Evolutionary conservation across 2,113 vertebrate species (phyloP), one percentile per base, ranked within the genome.

Genomic region (Protomyctophum bolini): DNA sequence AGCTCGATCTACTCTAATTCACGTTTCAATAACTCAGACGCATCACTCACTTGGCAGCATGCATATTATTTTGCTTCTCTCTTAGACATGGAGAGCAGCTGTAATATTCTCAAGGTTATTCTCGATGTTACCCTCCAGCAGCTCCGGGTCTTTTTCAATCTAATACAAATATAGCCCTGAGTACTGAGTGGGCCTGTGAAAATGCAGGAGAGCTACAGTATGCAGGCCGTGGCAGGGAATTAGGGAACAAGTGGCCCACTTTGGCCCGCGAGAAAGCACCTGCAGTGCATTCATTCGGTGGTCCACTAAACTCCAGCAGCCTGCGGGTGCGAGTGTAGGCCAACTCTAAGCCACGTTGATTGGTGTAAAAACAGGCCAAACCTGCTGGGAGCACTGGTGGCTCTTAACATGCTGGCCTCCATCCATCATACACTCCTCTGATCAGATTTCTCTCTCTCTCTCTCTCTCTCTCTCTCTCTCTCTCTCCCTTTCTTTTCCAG

Each of bases 221-320:
- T 21, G 21, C 21, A 51, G 60, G 33, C 63, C 5, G 57, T 15
- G 47, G 66, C 3, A 66, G 66, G 70, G 76, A 78, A 58, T 70
- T 58, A 14, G 60, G 47, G 54, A 81, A 72, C 62, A 60, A 77
- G 60, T 79, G 80, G 54, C 75, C 67, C 66, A 78, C 63, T 88
- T 86, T 86, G 78, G 79, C 71, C 73, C 7, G 15, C 77, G 68
- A 85, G 33, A 76, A 79, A 75, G 70, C 80, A 88, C 86, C 84
- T 90, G 83, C 11, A 73, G 85, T 7, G n/a, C n/a, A 52, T 2
- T 33, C 77, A 82, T 78, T 83, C 75, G 80, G 77, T 75, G 80
- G 70, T 76, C 74, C 9, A 33, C 68, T 81, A 81, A 88, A 88
- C 54, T 70, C 79, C 72, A 66, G 69, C 46, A 60, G 85, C 82